Evolutionary conservation across 2,113 vertebrate species (phyloP), one percentile per base, ranked within the genome.

Genomic region (Progne subis): DNA sequence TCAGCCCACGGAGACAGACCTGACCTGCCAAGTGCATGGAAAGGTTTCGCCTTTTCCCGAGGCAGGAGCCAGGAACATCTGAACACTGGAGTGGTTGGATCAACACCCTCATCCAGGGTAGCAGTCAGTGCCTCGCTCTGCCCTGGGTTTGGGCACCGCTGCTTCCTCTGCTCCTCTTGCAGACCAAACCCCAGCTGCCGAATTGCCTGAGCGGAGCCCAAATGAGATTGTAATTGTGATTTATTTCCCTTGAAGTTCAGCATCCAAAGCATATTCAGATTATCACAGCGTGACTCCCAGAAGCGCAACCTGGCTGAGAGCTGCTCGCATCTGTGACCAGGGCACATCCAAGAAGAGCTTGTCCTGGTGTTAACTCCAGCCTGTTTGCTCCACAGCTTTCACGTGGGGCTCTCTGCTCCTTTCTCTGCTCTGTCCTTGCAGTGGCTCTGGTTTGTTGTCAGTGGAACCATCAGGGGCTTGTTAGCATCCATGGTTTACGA

Each of bases 161-260:
- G 70, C 81, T 76, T 56, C 59, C 75, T 53, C 70, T 34, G 46
- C 50, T 60, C 60, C 11, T 2, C 78, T 53, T 3, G 0, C 86
- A 61, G 57, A 57, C 41, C 68, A 25, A 52, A 17, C 52, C 19
- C 15, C 87, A 86, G 88, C 80, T 94, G 94, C 83, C 0, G 4
- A 91, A 64, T 13, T 17, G 70, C 82, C 60, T 50, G 49, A 82
- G 77, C 15, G 52, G 31, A 68, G 55, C 90, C 89, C 86, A 75
- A 53, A 84, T 21, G 86, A 83, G 87, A 26, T 59, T 86, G 85
- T 94, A 85, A 72, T 76, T 92, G 79, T 84, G 90, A 88, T 94
- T 94, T 65, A 88, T 95, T 82, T 75, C 94, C 86, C 86, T 90
- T 39, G 26, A 82, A 88, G 70, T 86, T 82, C 67, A 85, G 65